Evolutionary conservation across 2,797 vertebrate genomes (phyloP).

Genomic region (Oceanodroma leucorhoa): DNA sequence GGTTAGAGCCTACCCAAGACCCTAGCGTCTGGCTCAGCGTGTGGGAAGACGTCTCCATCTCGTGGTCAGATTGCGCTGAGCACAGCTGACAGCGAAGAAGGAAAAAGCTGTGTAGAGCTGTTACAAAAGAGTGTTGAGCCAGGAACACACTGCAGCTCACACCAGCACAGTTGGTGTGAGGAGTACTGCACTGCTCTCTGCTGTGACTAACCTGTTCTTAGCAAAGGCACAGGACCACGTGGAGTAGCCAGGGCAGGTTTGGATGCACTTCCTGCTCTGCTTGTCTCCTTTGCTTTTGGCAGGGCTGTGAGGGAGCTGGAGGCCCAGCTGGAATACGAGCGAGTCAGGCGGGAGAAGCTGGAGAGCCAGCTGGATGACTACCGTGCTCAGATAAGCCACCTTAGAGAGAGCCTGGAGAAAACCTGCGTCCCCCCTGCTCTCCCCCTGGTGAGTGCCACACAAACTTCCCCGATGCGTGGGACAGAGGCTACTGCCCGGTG

Average conservation of each 20-base stretch:
- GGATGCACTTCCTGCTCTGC: neutral
- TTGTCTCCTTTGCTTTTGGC: neutral
- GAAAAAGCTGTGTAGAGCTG: neutral
- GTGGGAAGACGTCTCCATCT: constrained; percentile 22
- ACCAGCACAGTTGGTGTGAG: neutral
- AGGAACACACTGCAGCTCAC: neutral
- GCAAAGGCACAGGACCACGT: neutral
- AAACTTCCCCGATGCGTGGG: accelerated
- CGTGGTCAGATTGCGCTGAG: neutral
- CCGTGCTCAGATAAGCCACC: constrained; percentile 67
- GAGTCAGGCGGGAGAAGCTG: constrained; percentile 76
- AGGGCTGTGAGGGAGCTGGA: constrained; percentile 74
- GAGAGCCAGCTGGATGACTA: constrained; percentile 77
- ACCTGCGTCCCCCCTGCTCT: neutral
- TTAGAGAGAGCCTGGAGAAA: constrained; percentile 51
- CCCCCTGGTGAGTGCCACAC: constrained; percentile 25
- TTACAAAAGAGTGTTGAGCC: accelerated
- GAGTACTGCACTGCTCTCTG: neutral
- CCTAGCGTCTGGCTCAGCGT: neutral
- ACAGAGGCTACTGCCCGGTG: neutral
- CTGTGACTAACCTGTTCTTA: neutral
- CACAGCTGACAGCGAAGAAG: neutral
- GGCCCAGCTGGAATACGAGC: constrained; percentile 75
- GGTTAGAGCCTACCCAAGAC: neutral
- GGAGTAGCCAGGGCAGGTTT: neutral